Evolutionary conservation across 2,113 vertebrate species (phyloP).

Genomic region (Eulemur rufifrons): DNA sequence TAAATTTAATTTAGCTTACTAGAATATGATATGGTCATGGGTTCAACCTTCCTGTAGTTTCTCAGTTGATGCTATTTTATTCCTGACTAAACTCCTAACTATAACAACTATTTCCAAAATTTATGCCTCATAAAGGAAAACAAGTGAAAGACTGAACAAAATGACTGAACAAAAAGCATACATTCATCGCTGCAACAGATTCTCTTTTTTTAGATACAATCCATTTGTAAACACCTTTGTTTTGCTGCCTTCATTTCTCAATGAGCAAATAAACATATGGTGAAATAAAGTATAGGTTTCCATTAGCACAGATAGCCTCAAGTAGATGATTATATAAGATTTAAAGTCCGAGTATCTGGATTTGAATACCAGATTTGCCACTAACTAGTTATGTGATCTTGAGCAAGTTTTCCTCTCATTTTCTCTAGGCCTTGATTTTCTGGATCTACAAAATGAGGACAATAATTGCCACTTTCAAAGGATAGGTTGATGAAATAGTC

Average conservation of each 20-base stretch:
- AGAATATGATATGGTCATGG: background rate
- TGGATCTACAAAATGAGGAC: background rate
- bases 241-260: background rate
- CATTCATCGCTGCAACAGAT: background rate
- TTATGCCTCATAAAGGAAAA: conserved; percentile 2
- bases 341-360: background rate
- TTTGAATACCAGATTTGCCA: background rate
- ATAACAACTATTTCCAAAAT: background rate
- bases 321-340: background rate
- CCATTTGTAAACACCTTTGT: conserved; percentile 4
- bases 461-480: background rate
- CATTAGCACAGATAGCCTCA: background rate
- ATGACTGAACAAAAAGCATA: background rate
- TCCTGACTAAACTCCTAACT: background rate
- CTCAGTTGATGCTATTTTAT: background rate
- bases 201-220: background rate
- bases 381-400: background rate
- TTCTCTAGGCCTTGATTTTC: background rate
- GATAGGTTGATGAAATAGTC: background rate
- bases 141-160: background rate
- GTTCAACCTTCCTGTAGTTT: background rate
- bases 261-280: background rate
- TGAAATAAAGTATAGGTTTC: conserved; percentile 9
- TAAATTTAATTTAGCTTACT: background rate
- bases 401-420: background rate